These are phyloP conservation scores for Hippocampus kuda DNA, from an alignment of 2,797 vertebrate species.

Conservation along the genomic window DNA sequence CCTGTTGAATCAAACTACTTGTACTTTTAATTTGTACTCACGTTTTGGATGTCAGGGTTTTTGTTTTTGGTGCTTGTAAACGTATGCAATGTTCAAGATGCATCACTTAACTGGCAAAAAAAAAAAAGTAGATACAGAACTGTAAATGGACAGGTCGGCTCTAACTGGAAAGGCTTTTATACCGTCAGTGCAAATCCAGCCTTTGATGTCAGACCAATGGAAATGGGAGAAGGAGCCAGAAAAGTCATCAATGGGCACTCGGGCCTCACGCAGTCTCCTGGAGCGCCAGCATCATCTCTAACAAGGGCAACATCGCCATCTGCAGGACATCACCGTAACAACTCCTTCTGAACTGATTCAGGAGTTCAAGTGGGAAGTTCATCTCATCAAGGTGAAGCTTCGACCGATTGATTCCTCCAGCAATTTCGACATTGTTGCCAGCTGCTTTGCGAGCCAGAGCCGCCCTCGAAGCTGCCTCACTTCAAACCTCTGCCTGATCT, in stretches of 20 bases:
- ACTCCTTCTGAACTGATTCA: background rate
- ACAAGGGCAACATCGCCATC: slow-evolving; percentile 66
- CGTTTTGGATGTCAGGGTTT: too few relatives aligned
- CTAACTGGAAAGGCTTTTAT: too few relatives aligned
- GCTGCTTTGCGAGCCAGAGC: slow-evolving; percentile 54
- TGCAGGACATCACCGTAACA: slow-evolving; percentile 47
- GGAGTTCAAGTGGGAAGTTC: background rate
- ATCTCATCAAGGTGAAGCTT: slow-evolving; percentile 36
- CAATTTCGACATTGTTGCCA: slow-evolving; percentile 38
- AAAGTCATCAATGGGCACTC: slow-evolving; percentile 56
- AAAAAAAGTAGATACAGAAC: too few relatives aligned
- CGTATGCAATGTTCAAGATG: too few relatives aligned
- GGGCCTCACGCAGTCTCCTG: slow-evolving; percentile 41
- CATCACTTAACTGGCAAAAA: too few relatives aligned
- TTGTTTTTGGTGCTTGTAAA: too few relatives aligned
- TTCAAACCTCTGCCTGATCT: slow-evolving; percentile 48
- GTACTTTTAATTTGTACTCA: slow-evolving; percentile 16
- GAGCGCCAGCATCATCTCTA: slow-evolving; percentile 16
- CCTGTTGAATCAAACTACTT: background rate
- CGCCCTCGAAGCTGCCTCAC: slow-evolving; percentile 36
- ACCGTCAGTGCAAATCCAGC: background rate
- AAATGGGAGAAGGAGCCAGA: slow-evolving; percentile 35
- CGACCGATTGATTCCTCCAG: slow-evolving; percentile 13
- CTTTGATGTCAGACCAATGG: slow-evolving; percentile 41
- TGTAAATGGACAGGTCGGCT: too few relatives aligned